Conservation (phyloP, 2,113 vertebrate species). For the Mirounga angustirostris region DNA sequence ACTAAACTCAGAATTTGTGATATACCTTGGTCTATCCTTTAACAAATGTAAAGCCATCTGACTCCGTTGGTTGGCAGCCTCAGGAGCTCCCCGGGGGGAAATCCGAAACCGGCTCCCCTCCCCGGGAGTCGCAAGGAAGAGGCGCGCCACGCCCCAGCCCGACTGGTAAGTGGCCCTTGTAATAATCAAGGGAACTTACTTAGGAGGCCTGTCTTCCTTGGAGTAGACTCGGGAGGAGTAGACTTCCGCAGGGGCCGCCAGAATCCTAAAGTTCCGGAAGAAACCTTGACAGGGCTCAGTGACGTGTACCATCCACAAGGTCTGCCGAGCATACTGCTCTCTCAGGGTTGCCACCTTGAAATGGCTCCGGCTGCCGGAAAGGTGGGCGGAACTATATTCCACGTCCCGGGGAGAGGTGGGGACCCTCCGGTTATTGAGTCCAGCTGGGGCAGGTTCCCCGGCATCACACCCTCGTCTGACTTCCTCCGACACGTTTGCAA, state of each 20-base stretch:
- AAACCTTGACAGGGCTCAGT: neutral
- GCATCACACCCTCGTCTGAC: neutral
- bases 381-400: neutral
- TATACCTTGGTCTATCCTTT: neutral
- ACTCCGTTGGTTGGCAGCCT: neutral
- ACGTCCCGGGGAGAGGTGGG: neutral
- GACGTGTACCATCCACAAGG: too few relatives aligned
- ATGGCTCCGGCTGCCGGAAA: neutral
- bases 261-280: neutral
- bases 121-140: neutral
- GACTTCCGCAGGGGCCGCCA: neutral
- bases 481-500: neutral
- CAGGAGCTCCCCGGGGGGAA: neutral
- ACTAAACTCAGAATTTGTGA: neutral
- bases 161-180: neutral
- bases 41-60: neutral
- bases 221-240: neutral
- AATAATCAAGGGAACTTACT: neutral
- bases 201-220: neutral
- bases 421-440: rapidly evolving
- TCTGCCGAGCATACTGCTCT: neutral
- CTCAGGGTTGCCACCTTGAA: neutral
- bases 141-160: neutral
- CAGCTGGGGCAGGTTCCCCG: neutral
- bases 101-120: neutral